Evolutionary conservation across 2,888 invertebrate genomes (phyloP).

Genomic region (Apamea crenata): DNA sequence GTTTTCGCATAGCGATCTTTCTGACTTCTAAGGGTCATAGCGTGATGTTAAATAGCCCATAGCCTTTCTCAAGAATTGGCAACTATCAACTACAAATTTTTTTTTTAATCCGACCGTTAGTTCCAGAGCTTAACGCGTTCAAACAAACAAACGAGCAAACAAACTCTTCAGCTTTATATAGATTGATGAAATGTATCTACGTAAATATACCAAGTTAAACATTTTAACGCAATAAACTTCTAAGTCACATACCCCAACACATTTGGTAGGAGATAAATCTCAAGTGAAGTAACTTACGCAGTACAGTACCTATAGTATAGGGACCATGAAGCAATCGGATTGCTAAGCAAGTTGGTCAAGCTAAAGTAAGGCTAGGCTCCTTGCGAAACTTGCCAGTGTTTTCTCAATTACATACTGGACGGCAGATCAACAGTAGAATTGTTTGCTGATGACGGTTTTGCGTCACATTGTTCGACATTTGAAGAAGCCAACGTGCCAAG

Average conservation of each 20-base stretch:
- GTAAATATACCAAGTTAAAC: not conserved
- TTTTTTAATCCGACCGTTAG: too few species aligned
- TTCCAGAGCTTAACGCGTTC: too few species aligned
- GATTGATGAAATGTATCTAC: not conserved
- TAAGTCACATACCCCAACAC: conserved; percentile 34
- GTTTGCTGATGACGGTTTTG: conserved; percentile 45
- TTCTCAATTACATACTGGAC: conserved; percentile 57
- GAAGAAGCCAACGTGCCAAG: conserved; percentile 13
- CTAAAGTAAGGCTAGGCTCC: conserved; percentile 49
- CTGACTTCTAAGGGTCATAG: too few species aligned
- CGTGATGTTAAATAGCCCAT: too few species aligned
- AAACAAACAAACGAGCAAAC: too few species aligned
- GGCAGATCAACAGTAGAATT: conserved; percentile 57
- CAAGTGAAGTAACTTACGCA: conserved; percentile 44
- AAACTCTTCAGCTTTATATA: too few species aligned
- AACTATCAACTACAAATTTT: too few species aligned
- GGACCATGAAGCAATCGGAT: conserved; percentile 63
- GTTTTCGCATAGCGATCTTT: too few species aligned
- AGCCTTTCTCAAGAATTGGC: too few species aligned
- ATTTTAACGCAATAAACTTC: conserved; percentile 13
- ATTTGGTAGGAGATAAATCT: conserved; percentile 55
- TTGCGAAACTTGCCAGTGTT: conserved; percentile 62
- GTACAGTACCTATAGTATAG: conserved; percentile 23
- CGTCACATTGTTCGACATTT: conserved; percentile 27
- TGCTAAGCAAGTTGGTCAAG: conserved; percentile 63